Base-by-base conservation (phyloP, 2,113 vertebrate genomes). In the Opisthocomus hoazin region DNA sequence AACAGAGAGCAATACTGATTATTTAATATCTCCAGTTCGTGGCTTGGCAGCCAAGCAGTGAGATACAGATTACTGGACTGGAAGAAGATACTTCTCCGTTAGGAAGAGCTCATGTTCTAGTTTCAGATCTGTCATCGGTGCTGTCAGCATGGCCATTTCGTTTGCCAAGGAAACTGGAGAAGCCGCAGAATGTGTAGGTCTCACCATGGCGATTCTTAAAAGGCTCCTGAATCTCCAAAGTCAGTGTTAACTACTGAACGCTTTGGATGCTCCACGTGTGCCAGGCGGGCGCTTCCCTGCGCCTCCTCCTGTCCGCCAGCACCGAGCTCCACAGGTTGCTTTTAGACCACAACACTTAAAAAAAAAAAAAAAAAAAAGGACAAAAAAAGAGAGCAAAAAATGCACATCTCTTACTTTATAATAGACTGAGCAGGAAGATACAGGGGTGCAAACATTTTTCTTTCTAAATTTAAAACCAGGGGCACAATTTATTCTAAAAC, bases 91-190 rank as follows among this genome's bases (percentile, higher is more conserved):
- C 92, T 89, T 80, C 88, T 75, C 73, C 11, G 5, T 86, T 92
- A 87, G 69, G 93, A 94, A 92, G 90, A 82, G 93, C 83, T 85
- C 5, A 6, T 61, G 51, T 86, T 94, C 34, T 66, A 7, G 5
- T 90, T 84, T 75, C 58, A 89, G 81, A 70, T 90, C 73, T 56
- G 80, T 95, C 94, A 79, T 53, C 11, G 19, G 75, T 2, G 41
- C 86, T 96, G 94, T 92, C 81, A 80, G 51, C 22, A 3, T 43
- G 82, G 87, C 63, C 39, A 9, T 75, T 91, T 60, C 29, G 2
- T 84, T 87, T 88, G 92, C 92, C 79, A 66, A 36, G 93, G 92
- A 76, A 95, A 76, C 87, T 39, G 58, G 36, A 77, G 92, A 89
- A 90, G 57, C 41, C 0, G 0, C 53, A 22, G 94, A 64, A 57